phyloP scores from a whole-genome alignment of 2,797 vertebrate species.

The Gallirallus australis region DNA sequence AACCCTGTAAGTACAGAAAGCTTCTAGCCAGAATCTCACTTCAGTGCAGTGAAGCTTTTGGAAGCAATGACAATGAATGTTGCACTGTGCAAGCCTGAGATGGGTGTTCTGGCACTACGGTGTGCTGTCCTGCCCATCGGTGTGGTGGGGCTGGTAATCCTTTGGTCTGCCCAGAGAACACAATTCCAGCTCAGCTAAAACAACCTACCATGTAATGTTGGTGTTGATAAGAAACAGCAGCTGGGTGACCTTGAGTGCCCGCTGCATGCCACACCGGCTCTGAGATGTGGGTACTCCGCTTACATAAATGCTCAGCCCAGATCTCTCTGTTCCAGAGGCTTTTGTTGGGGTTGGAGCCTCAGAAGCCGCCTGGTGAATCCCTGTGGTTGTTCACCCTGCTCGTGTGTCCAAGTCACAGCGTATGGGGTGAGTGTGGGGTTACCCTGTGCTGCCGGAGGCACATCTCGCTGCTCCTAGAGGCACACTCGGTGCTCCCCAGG shows the following conservation, averaged over 20 bases:
- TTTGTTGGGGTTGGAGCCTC: background rate
- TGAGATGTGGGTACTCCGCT: background rate
- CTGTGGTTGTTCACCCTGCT: background rate
- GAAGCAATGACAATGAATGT: background rate
- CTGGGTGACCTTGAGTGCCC: background rate
- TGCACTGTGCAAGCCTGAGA: background rate
- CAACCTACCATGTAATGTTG: background rate
- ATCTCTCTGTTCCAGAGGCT: background rate
- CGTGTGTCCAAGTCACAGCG: rapidly evolving
- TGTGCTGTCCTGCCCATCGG: background rate
- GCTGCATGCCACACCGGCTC: background rate
- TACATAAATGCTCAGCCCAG: background rate
- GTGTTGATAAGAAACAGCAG: background rate
- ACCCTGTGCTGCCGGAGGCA: background rate
- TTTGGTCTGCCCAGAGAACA: background rate
- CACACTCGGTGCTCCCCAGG: background rate
- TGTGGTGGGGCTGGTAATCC: background rate
- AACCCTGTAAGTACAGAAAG: slow-evolving; percentile 86
- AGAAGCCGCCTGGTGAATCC: background rate
- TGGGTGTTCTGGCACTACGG: background rate
- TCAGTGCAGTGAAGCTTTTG: background rate
- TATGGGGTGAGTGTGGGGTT: background rate
- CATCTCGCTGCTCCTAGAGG: background rate
- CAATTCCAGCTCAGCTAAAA: background rate
- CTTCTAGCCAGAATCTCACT: background rate